These are phyloP conservation scores for Balearica regulorum DNA, from an alignment of 2,797 vertebrate species.

Conservation along the genomic window DNA sequence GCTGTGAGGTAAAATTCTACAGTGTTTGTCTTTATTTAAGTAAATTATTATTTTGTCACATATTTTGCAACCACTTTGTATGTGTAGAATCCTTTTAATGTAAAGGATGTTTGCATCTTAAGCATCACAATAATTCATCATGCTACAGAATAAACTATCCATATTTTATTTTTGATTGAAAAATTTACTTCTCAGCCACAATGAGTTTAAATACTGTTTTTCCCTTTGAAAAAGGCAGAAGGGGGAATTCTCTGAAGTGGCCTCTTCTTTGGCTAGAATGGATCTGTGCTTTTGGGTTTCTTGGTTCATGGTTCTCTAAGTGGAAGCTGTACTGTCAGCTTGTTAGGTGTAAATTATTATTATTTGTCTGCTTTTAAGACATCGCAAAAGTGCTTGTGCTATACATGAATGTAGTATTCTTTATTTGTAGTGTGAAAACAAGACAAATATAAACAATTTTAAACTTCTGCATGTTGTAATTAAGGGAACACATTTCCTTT, in stretches of 20 bases:
- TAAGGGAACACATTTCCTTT: not conserved
- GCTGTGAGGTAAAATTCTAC: not conserved
- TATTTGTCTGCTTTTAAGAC: not conserved
- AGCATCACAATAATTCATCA: not conserved
- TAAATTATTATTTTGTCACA: not conserved
- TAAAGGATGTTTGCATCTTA: not conserved
- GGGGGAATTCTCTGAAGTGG: not conserved
- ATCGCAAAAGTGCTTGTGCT: not conserved
- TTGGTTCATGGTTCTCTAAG: not conserved
- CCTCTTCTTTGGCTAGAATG: not conserved
- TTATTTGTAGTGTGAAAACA: not conserved
- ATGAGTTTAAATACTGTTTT: not conserved
- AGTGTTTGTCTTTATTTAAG: not conserved
- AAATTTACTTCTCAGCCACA: not conserved
- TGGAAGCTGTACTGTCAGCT: not conserved
- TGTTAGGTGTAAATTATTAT: not conserved
- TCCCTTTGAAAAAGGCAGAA: not conserved
- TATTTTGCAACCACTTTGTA: not conserved
- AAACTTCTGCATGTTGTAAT: not conserved
- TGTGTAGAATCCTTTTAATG: not conserved
- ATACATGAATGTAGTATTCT: not conserved
- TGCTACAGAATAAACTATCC: not conserved
- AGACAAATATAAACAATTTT: not conserved
- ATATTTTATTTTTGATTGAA: not conserved
- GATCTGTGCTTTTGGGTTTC: not conserved